Base-by-base conservation (phyloP, 2,797 vertebrate genomes). In the Megalops cyprinoides region DNA sequence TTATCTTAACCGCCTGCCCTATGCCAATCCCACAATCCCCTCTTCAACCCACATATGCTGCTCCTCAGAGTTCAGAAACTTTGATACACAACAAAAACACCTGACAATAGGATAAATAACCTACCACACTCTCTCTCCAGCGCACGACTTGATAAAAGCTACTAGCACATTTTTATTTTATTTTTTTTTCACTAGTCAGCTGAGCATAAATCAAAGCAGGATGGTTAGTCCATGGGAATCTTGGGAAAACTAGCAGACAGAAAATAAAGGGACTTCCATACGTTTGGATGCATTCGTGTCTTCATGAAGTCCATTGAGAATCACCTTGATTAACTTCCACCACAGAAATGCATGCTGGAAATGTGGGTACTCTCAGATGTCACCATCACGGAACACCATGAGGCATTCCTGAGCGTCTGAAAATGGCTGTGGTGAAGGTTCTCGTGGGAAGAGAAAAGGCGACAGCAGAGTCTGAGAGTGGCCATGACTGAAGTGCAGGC, bases 191-290 rank as follows among this genome's bases (percentile, higher is more conserved):
- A 69, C 15, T 20, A 20, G 34, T 39, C 37, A 42, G 65, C 65
- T 10, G 8, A 28, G 14, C 58, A 28, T 25, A 28, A 60, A 31
- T 37, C 1, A 69, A 20, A 3, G 69, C 31, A 15, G 62, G 31
- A 34, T 2, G 31, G 65, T 7, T 37, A 23, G 39, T 18, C 65
- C 65, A 42, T 65, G 44, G 37, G 65, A 69, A 42, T 69, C 65
- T 69, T 20, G 8, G 37, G 37, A 37, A 65, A 65, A 31, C 65
- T 25, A 5, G 4, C 37, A 69, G 1, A 20, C 37, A 18, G 6
- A 69, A 23, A 69, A 69, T 42, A 37, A 69, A 69, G 65, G n/a
- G n/a, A 69, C 23, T 42, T 69, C 65, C 37, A 69, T 34, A 9
- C 8, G 69, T 69, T 44, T 34, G 18, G 37, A 1, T 7, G 34